A percentile compares a stretch with the other conserved stretches of the same genome.
Conservation (phyloP, 2,113 vertebrate genomes). For the Pelecanoides urinatrix region DNA sequence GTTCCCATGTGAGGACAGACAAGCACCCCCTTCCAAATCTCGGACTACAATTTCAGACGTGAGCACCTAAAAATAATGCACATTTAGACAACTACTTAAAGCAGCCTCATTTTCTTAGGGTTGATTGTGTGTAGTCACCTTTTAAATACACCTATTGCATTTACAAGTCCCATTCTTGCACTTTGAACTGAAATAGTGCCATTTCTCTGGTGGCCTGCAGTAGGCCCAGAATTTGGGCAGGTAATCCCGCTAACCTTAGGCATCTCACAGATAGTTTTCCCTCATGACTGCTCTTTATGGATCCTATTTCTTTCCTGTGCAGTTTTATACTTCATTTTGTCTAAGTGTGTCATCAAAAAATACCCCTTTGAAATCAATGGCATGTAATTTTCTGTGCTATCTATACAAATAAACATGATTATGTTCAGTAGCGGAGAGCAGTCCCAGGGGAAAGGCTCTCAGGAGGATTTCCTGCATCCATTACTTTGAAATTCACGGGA, state of each 20-base stretch:
- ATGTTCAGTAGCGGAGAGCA: neutral
- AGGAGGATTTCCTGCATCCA: neutral
- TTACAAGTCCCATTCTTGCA: neutral
- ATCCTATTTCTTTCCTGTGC: neutral
- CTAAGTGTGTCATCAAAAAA: neutral
- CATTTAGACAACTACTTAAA: neutral
- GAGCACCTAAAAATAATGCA: neutral
- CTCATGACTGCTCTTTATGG: neutral
- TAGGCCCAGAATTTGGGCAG: neutral
- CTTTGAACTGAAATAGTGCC: neutral
- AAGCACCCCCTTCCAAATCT: neutral
- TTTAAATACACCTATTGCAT: neutral
- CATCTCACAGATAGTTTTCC: neutral
- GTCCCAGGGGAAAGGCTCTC: neutral
- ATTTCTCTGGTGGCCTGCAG: neutral
- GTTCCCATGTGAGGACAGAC: accelerated
- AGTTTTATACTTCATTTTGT: neutral
- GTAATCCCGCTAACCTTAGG: neutral
- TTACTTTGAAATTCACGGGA: neutral
- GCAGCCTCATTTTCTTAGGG: neutral
- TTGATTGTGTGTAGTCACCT: neutral
- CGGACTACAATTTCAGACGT: accelerated
- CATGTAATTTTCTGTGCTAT: neutral
- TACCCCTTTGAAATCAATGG: neutral
- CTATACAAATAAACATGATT: neutral